Base-by-base conservation (phyloP, 2,797 vertebrate genomes). In the Nasua narica region DNA sequence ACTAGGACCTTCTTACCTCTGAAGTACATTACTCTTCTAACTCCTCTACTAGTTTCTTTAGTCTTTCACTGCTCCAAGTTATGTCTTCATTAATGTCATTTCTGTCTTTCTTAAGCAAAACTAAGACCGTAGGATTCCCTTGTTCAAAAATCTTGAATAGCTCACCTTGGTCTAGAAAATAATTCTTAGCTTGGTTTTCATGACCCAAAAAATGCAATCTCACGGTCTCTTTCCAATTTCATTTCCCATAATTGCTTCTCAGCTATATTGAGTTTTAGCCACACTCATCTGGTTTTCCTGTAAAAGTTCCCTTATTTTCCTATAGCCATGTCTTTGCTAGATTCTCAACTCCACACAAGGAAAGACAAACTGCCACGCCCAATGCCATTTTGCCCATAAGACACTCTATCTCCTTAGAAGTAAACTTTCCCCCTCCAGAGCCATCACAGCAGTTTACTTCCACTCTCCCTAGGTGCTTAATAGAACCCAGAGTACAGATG, bases 161-260 rank as follows among this genome's bases (percentile, higher is more conserved):
- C 21, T 93, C 25, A 23, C 1, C 12, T 93, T 91, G 18, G 72
- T 4, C 81, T 56, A 58, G 67, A 86, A 74, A 94, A 79, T 62
- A 83, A 29, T 72, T 5, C 32, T 90, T 87, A 77, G 21, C 27
- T 70, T 92, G n/a, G 50, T 78, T 93, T 94, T 95, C 54, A 93
- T 90, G 60, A 79, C 29, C 27, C 11, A 70, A 86, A 96, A 90
- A 86, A 56, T 54, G 88, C 0, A 87, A 46, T 54, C 13, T 93
- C 13, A 62, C 10, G 50, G 32, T 94, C 6, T 25, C 32, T 92
- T 87, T 82, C 37, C 19, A 96, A 60, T 69, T 81, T 87, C n/a
- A 43, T 91, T 90, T 72, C 23, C 29, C 19, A 54, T 18, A 69
- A 67, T 48, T 90, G 25, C 43, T 76, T 97, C 84, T 94, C 35